phyloP scores from a whole-genome alignment of 2,797 vertebrate genomes.

The Discoglossus pictus region DNA sequence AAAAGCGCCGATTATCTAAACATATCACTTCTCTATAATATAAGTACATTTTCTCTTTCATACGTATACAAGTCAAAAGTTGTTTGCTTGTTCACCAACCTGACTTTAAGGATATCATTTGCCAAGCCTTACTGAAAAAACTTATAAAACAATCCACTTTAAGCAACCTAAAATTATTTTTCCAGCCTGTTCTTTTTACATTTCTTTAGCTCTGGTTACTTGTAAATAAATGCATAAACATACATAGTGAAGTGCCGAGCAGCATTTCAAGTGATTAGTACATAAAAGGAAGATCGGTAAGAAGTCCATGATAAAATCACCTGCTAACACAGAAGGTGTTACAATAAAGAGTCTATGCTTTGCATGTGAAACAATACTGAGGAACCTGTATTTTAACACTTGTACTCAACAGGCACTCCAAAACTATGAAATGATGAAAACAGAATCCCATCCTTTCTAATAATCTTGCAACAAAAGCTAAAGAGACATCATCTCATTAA shows the following conservation, averaged over 20 bases:
- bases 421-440: slow-evolving; percentile 79
- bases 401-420: slow-evolving; percentile 90
- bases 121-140: too few species aligned
- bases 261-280: slow-evolving; percentile 93
- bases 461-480: slow-evolving; percentile 99
- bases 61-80: too few species aligned
- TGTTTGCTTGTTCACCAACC: too few species aligned
- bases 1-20: too few species aligned
- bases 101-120: too few species aligned
- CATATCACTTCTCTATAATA: too few species aligned
- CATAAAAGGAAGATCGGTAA: slow-evolving; percentile 83
- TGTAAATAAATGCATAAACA: slow-evolving; percentile 42
- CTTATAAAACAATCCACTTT: background rate
- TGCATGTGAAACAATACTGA: slow-evolving; percentile 73
- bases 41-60: too few species aligned
- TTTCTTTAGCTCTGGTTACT: slow-evolving; percentile 14
- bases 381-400: slow-evolving; percentile 90
- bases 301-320: slow-evolving; percentile 89
- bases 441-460: slow-evolving; percentile 94
- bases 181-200: too few species aligned
- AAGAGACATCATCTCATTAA: slow-evolving; percentile 99
- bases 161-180: too few species aligned
- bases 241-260: slow-evolving; percentile 74
- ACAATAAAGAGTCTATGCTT: slow-evolving; percentile 84
- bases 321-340: slow-evolving; percentile 91